Evolutionary conservation across 2,888 invertebrate species (phyloP).

Genomic region (Balanococcus diminutus): DNA sequence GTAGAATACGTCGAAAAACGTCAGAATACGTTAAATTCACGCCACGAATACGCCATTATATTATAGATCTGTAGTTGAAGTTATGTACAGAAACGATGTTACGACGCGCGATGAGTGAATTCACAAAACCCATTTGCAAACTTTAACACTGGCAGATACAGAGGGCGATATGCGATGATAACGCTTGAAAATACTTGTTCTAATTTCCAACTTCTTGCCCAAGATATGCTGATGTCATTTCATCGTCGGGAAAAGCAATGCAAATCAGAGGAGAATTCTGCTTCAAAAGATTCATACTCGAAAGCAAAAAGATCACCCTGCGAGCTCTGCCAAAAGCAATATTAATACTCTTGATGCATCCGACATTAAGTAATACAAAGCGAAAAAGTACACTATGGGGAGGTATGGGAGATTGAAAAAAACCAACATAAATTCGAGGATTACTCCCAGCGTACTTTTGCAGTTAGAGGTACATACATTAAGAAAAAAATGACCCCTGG

Average conservation of each 20-base stretch:
- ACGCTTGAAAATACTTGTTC: neutral
- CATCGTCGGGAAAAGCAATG: neutral
- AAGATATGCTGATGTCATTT: neutral
- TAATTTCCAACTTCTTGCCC: neutral
- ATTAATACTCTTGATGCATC: neutral
- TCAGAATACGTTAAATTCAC: neutral
- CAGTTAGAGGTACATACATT: neutral
- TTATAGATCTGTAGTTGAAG: neutral
- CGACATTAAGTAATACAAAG: neutral
- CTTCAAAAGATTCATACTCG: neutral
- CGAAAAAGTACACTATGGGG: neutral
- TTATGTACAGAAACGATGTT: neutral
- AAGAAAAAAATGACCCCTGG: neutral
- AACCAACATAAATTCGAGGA: neutral
- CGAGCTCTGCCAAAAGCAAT: neutral
- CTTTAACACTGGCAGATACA: too few species aligned
- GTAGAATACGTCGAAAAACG: slow-evolving; percentile 5
- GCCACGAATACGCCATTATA: neutral
- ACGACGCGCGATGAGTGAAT: neutral
- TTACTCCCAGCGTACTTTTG: neutral
- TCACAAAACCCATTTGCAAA: neutral
- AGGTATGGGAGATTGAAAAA: neutral
- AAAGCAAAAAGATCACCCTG: neutral
- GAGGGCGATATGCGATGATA: neutral
- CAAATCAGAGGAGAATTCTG: neutral